Evolutionary conservation across 2,113 vertebrate genomes (phyloP).

Genomic region (Emberiza fucata): DNA sequence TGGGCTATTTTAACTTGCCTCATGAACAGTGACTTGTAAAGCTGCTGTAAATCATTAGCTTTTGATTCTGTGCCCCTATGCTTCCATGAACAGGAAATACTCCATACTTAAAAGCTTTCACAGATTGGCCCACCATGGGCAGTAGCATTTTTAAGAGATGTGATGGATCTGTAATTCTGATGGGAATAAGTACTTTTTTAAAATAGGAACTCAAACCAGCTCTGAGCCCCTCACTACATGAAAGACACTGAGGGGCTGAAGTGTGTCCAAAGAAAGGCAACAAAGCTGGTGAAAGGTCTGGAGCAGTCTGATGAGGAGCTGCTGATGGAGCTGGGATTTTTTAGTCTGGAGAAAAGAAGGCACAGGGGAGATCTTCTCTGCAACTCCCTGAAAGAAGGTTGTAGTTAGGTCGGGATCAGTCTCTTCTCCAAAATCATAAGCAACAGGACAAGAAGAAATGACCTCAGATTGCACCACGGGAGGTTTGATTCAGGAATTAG

Average conservation of each 20-base stretch:
- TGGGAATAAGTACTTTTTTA: neutral
- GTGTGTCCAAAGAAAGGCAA: neutral
- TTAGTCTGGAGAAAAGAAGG: neutral
- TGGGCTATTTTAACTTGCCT: neutral
- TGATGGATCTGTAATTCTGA: neutral
- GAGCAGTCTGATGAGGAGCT: neutral
- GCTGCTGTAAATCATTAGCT: neutral
- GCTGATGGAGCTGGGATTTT: neutral
- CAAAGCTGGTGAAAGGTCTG: neutral
- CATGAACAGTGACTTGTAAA: conserved; percentile 2
- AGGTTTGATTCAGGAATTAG: neutral
- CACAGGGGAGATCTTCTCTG: neutral
- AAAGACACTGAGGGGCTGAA: neutral
- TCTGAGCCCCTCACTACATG: neutral
- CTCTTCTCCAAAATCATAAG: neutral
- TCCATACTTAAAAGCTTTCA: neutral
- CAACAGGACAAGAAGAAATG: neutral
- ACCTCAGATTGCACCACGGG: neutral
- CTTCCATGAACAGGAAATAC: neutral
- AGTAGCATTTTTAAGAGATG: neutral
- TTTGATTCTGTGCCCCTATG: neutral
- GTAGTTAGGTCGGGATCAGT: neutral
- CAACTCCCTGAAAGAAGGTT: neutral
- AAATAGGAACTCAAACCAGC: neutral
- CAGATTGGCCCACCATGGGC: neutral